Base-by-base conservation (phyloP, 2,113 vertebrate species). In the Fregata magnificens region DNA sequence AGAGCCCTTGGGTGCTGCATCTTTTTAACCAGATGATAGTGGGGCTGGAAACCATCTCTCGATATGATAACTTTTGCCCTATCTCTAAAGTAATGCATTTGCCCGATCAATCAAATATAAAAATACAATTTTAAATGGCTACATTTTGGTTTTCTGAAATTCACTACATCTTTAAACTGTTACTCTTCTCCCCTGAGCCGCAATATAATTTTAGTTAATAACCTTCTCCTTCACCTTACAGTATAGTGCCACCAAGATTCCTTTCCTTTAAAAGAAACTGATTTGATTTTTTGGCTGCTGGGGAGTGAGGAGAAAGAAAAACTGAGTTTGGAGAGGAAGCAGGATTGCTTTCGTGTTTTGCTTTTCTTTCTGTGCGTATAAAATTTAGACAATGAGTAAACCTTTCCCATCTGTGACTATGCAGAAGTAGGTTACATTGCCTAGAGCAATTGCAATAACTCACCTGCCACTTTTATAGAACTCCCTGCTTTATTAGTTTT, bases 71-170 rank as follows among this genome's bases (percentile, higher is more conserved):
- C 88, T 86, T 83, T 28, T 71, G 42, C 83, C 93, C 96, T 96
- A 96, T 95, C 93, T 93, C 82, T 74, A 63, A 96, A 95, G 95
- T 16, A 93, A 90, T 85, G 94, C 92, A 86, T 97, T 93, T 90
- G 45, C 71, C 82, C 62, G 74, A 91, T 93, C 69, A 89, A 92
- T 73, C 80, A 89, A 87, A 90, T 74, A 86, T 11, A 93, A 86
- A 91, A 93, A 86, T 38, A 76, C 24, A 7, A 42, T 80, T 93
- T 92, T 17, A 89, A 94, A 61, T 36, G 49, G 34, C 73, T 70
- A 31, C 20, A 58, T 62, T 94, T 87, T 44, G 65, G 24, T 7
- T 87, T 91, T 69, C 79, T 91, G 76, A 93, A 95, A 82, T 84
- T 90, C 69, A 80, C 56, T 50, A 13, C 26, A 3, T 63, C 58